phyloP scores from a whole-genome alignment of 2,113 vertebrate species.

The Sinocyclocheilus anshuiensis region DNA sequence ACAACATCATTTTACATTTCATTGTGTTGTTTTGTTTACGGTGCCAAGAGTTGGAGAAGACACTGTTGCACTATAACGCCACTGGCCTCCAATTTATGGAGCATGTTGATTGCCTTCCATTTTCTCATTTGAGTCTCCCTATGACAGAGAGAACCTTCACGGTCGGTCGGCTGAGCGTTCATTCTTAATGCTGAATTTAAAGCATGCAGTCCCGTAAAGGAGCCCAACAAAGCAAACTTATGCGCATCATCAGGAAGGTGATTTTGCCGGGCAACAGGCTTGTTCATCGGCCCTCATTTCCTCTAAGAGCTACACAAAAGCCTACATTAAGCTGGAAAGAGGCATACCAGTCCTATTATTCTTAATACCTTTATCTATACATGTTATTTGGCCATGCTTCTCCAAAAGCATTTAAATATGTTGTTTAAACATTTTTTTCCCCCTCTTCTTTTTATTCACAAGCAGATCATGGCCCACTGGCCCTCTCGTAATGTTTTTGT shows the following conservation, averaged over 20 bases:
- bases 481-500: constrained; percentile 41
- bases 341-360: constrained; percentile 72
- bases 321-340: constrained; percentile 72
- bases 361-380: constrained; percentile 69
- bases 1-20: constrained; percentile 42
- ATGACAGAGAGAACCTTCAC: constrained; percentile 41
- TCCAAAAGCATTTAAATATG: constrained; percentile 65
- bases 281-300: constrained; percentile 63
- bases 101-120: constrained; percentile 56
- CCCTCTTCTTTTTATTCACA: constrained; percentile 44
- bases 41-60: constrained; percentile 40
- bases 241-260: constrained; percentile 52
- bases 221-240: constrained; percentile 58
- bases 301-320: constrained; percentile 69
- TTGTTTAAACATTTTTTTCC: constrained; percentile 46
- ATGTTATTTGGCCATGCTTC: constrained; percentile 69
- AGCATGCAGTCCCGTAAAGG: constrained; percentile 31
- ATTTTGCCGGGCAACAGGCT: constrained; percentile 51
- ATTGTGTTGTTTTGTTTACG: constrained; percentile 51
- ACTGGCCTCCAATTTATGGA: constrained; percentile 48
- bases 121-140: constrained; percentile 46
- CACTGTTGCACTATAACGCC: constrained; percentile 49
- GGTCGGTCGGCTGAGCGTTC: constrained; percentile 29
- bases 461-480: constrained; percentile 47
- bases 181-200: constrained; percentile 52